Percentiles rank a stretch among this genome's conserved stretches.
Evolutionary conservation across 2,888 invertebrate species (phyloP).

Genomic region (Heteropelma amictum): DNA sequence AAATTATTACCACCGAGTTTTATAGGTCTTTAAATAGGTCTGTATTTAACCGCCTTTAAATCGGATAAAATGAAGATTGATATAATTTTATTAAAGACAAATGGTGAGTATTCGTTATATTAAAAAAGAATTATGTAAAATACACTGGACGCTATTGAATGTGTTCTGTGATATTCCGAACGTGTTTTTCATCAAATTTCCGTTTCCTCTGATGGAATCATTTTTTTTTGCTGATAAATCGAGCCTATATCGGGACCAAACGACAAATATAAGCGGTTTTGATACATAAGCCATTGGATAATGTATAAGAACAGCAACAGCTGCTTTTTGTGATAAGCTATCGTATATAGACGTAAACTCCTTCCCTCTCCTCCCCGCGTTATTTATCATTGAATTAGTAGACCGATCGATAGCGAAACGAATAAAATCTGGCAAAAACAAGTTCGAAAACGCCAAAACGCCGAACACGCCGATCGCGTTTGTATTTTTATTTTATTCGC

Average conservation of each 20-base stretch:
- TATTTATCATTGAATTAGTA: constrained; percentile 20
- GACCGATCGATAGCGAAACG: background rate
- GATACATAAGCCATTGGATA: background rate
- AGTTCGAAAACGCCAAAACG: too few species aligned
- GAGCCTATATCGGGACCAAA: constrained; percentile 27
- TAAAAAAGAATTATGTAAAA: too few species aligned
- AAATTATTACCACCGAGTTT: too few species aligned
- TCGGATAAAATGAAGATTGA: too few species aligned
- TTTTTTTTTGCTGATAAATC: constrained; percentile 11
- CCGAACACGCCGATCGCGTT: background rate
- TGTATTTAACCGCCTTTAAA: too few species aligned
- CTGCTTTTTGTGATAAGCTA: constrained; percentile 26
- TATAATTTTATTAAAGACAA: too few species aligned
- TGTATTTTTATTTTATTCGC: background rate
- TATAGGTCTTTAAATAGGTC: too few species aligned
- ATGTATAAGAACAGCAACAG: background rate
- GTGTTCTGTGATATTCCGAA: background rate
- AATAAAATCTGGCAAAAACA: background rate
- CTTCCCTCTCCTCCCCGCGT: background rate
- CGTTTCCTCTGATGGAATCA: background rate
- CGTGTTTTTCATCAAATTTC: background rate
- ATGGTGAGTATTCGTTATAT: too few species aligned
- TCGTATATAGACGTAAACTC: constrained; percentile 8
- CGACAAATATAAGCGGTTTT: constrained; percentile 34
- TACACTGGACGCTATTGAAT: too few species aligned